These are phyloP conservation scores for Heliconius cydno DNA, from an alignment of 2,888 invertebrate genomes.

Conservation along the genomic window DNA sequence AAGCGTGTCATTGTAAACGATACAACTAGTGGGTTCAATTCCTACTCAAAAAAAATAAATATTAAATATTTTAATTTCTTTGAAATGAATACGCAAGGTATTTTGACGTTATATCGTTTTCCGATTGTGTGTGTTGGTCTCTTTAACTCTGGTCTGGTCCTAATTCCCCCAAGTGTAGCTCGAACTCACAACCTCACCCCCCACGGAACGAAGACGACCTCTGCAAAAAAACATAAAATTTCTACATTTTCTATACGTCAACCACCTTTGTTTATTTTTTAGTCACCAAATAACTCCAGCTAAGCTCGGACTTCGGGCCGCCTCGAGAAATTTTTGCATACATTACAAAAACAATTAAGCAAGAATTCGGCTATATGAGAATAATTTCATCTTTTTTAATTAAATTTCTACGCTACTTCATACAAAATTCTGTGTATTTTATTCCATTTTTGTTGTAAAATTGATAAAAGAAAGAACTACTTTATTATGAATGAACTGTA, in stretches of 20 bases:
- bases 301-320: conserved; percentile 23
- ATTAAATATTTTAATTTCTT: not conserved
- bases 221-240: not conserved
- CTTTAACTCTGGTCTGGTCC: too few species aligned
- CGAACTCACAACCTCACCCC: not conserved
- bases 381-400: conserved; percentile 23
- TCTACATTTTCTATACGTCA: not conserved
- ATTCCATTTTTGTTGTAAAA: not conserved
- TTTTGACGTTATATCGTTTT: too few species aligned
- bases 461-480: not conserved
- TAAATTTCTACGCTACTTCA: conserved; percentile 16
- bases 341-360: conserved; percentile 29
- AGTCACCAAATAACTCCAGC: conserved; percentile 3
- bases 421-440: not conserved
- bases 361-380: conserved; percentile 20
- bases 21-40: not conserved
- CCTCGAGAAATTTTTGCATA: conserved; percentile 28
- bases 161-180: too few species aligned
- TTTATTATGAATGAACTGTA: too few species aligned
- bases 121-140: too few species aligned
- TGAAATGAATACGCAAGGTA: too few species aligned
- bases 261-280: not conserved
- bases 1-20: too few species aligned
- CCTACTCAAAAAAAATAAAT: not conserved
- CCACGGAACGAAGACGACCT: too few species aligned